phyloP scores from a whole-genome alignment of 2,797 vertebrate species.

The Spatula clypeata region DNA sequence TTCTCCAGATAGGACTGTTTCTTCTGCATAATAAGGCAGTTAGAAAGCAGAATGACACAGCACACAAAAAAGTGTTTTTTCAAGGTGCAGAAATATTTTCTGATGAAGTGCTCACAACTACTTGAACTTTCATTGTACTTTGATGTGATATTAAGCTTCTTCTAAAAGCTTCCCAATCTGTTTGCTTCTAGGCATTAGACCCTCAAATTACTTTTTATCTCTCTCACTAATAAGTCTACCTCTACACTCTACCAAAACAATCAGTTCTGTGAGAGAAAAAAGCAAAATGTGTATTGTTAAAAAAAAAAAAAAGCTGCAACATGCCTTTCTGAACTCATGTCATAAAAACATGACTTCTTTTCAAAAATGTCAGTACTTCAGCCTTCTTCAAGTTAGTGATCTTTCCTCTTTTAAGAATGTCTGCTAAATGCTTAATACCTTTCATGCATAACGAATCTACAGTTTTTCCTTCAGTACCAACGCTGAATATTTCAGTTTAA shows the following conservation, averaged over 20 bases:
- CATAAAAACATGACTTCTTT: neutral
- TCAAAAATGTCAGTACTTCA: neutral
- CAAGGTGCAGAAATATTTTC: neutral
- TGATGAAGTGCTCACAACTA: neutral
- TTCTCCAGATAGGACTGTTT: neutral
- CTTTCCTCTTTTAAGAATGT: neutral
- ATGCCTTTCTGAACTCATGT: neutral
- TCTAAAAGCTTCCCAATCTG: neutral
- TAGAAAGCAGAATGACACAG: neutral
- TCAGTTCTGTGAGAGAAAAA: neutral
- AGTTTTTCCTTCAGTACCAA: neutral
- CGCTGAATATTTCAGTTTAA: neutral
- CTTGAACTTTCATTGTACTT: neutral
- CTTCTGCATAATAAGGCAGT: neutral
- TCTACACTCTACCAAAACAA: neutral
- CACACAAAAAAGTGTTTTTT: neutral
- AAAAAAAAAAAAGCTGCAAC: neutral
- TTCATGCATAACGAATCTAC: neutral
- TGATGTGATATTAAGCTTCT: neutral
- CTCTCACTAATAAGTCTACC: neutral
- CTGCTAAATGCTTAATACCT: neutral
- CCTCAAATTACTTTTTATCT: neutral
- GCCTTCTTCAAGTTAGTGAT: neutral
- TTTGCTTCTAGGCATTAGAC: neutral
- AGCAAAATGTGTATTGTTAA: neutral